These are phyloP conservation scores for Galerucella pusilla DNA, from an alignment of 2,888 invertebrate genomes.

Conservation along the genomic window DNA sequence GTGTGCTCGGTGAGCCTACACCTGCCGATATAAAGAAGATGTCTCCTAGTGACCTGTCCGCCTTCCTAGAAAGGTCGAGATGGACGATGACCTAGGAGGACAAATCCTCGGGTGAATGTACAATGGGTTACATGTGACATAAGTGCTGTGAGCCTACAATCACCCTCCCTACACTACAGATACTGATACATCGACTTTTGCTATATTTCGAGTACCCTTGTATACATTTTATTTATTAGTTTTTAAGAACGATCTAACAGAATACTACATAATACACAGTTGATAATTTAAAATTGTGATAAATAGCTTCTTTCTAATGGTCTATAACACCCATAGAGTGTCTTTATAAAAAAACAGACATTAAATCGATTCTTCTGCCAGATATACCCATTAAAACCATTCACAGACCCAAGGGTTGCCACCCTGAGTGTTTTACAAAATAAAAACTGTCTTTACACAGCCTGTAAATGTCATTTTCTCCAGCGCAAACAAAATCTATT, in stretches of 20 bases:
- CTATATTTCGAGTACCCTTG: no score
- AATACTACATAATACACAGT: background rate
- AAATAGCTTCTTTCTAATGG: conserved; percentile 15
- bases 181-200: no score
- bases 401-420: conserved; percentile 45
- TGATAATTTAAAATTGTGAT: background rate
- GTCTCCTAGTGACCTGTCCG: no score
- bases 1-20: no score
- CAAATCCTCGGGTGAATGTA: no score
- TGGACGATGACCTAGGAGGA: no score
- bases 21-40: no score
- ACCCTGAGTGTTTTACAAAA: conserved; percentile 42
- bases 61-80: no score
- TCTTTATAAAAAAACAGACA: conserved; percentile 41
- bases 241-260: background rate
- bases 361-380: conserved; percentile 48
- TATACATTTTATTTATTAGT: background rate
- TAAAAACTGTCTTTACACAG: conserved; percentile 39
- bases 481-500: conserved; percentile 38
- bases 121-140: no score
- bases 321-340: conserved; percentile 29
- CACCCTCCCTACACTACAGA: no score
- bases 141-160: no score
- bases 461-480: conserved; percentile 52
- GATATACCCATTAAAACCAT: conserved; percentile 48